Evolutionary conservation across 2,888 invertebrate species (phyloP), one percentile per base, ranked within the genome.

Genomic region (Lithophane leautieri): DNA sequence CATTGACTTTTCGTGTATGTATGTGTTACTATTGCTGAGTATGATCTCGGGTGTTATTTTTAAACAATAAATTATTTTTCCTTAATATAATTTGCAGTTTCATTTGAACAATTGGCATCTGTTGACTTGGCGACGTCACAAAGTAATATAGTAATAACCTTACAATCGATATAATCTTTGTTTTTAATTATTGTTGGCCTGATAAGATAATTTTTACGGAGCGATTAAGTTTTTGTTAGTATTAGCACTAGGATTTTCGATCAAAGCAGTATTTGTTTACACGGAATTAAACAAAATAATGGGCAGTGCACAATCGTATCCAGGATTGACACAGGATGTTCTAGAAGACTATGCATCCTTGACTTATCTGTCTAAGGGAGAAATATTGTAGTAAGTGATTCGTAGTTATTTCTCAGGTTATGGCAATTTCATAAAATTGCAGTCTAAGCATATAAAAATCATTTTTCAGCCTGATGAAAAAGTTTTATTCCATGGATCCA

Each of bases 371-470:
- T 97, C 92, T 73, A 97, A 97, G 92, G 95, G 96, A 52, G 97
- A 98, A 94, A 97, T 98, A 91, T 88, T 97, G 69, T 93, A 97
- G 97, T 97, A 93, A 97, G 97, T 96, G 40, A 28, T n/a, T 50
- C 14, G 12, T 62, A 34, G 14, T 56, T 66, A 1, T 16, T 19
- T 16, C 9, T 14, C 11, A 6, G 7, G 42, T 22, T 1, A 14
- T 28, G 14, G 7, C 16, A 9, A 47, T 61, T 28, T 6, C 22
- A 44, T 52, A 2, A 42, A 40, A 0, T 22, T 50, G 0, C n/a
- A 54, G 1, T 61, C 28, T 70, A 60, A 62, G 22, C 12, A 62
- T 70, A 63, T 52, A 22, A 56, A 75, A 12, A 58, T 11, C 12
- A 34, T 52, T 42, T 83, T 86, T 69, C 92, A 97, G 97, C 87